A percentile compares a stretch with the other conserved stretches of the same genome.
Conservation (phyloP, 2,888 invertebrate genomes). For the Drosophila paranaensis region DNA sequence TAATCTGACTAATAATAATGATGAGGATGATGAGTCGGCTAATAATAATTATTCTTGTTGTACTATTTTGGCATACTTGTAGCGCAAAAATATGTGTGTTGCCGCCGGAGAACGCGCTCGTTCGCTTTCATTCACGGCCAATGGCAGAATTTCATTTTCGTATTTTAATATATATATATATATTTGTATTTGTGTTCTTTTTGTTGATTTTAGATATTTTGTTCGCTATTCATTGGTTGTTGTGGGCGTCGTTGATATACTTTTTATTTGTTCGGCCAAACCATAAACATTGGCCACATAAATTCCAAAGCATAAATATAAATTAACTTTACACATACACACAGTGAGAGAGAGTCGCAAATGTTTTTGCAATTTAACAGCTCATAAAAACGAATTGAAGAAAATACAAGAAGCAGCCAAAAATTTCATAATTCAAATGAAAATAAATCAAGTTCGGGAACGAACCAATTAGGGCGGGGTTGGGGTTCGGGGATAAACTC, state of each 20-base stretch:
- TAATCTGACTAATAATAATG: background rate
- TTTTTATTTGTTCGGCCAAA: slow-evolving; percentile 34
- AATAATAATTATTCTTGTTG: background rate
- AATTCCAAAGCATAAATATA: slow-evolving; percentile 56
- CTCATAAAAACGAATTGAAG: slow-evolving; percentile 47
- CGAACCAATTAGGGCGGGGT: slow-evolving; percentile 25
- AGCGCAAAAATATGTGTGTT: slow-evolving; percentile 5
- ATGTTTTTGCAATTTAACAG: slow-evolving; percentile 49
- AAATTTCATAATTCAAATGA: slow-evolving; percentile 8
- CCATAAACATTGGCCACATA: slow-evolving; percentile 61
- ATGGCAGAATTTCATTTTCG: slow-evolving; percentile 21
- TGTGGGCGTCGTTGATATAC: slow-evolving; percentile 46
- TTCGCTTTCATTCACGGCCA: slow-evolving; percentile 50
- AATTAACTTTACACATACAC: slow-evolving; percentile 29
- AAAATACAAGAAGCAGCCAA: background rate
- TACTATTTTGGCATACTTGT: slow-evolving; percentile 26
- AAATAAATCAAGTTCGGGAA: slow-evolving; percentile 28
- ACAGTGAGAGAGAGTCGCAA: slow-evolving; percentile 8
- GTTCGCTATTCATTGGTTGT: background rate
- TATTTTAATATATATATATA: background rate
- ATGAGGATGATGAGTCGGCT: background rate
- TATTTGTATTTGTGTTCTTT: background rate
- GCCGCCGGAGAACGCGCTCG: slow-evolving; percentile 20
- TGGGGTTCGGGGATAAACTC: slow-evolving; percentile 36
- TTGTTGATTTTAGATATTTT: slow-evolving; percentile 16